Conservation (phyloP, 2,888 invertebrate species). For the Nomada hirtipes region DNA sequence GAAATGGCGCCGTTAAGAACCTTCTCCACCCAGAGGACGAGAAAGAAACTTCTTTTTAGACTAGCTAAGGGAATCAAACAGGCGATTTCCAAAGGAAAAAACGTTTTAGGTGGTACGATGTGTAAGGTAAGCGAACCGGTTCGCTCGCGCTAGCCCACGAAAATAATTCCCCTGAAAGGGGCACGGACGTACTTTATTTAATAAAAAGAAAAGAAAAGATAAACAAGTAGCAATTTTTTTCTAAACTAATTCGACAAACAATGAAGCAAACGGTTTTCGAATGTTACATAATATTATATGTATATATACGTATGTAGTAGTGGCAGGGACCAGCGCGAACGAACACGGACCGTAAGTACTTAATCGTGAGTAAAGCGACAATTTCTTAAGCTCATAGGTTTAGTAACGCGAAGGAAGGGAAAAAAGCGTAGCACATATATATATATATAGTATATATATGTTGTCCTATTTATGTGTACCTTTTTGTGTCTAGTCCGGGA, state of each 20-base stretch:
- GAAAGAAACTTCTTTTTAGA: constrained; percentile 2
- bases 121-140: constrained; percentile 43
- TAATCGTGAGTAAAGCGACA: constrained; percentile 57
- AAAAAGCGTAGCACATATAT: constrained; percentile 46
- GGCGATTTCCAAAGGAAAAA: constrained; percentile 10
- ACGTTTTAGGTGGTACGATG: constrained; percentile 48
- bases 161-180: neutral
- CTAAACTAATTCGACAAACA: neutral
- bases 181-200: neutral
- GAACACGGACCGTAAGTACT: constrained; percentile 45
- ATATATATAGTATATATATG: constrained; percentile 51
- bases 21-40: neutral
- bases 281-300: neutral
- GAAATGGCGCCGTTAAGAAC: constrained; percentile 9
- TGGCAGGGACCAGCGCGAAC: constrained; percentile 16
- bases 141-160: constrained; percentile 11
- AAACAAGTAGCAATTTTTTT: neutral
- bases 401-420: constrained; percentile 32
- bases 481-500: constrained; percentile 83
- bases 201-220: neutral
- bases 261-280: neutral
- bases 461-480: constrained; percentile 82
- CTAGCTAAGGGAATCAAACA: constrained; percentile 33
- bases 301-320: neutral
- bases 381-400: constrained; percentile 60